Base-by-base conservation (phyloP, 2,888 invertebrate species). In the Lasioglossum figueresi region DNA sequence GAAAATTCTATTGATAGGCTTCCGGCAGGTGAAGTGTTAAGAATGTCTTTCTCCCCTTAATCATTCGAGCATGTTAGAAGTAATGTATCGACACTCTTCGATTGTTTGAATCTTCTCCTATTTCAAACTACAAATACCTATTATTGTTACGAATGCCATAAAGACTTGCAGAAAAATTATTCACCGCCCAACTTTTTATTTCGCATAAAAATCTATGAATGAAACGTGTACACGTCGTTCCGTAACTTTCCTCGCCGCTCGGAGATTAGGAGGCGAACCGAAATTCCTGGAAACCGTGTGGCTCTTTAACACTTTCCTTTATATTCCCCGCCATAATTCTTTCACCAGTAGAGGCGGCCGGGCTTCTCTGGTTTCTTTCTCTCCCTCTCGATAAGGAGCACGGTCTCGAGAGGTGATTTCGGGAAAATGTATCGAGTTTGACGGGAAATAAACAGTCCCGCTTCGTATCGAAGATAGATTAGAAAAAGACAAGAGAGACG, bases 381-480 rank as follows among this genome's bases (percentile, higher is more conserved):
- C 52, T 52, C 23, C 8, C 23, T n/a, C 80, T 75, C 45, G 74
- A 75, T 73, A 77, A 75, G 56, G 23, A 19, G 31, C 37, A 71
- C 31, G 45, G 40, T 31, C n/a, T 27, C 31, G 27, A 37, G 8
- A 63, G 56, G 72, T 68, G 75, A 83, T 88, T 76, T 34, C 59
- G 16, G 10, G 40, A 73, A 78, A 85, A 37, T 59, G 71, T 48
- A 78, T 59, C 72, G 72, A 82, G 52, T 71, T 40, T 31, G 75
- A 79, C 73, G 40, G 40, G 59, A 79, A 78, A 73, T 72, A 76
- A 77, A 68, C 68, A 68, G 37, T 34, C n/a, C 19, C 10, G 74
- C 16, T 40, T 72, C 70, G 63, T 74, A 68, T 85, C 84, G 80
- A 68, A 63, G 83, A 90, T 87, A 90, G 84, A 87, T 87, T 81